A percentile compares a stretch with the other conserved stretches of the same genome.
Evolutionary conservation across 2,797 vertebrate species (phyloP).

Genomic region (Pangasius djambal): DNA sequence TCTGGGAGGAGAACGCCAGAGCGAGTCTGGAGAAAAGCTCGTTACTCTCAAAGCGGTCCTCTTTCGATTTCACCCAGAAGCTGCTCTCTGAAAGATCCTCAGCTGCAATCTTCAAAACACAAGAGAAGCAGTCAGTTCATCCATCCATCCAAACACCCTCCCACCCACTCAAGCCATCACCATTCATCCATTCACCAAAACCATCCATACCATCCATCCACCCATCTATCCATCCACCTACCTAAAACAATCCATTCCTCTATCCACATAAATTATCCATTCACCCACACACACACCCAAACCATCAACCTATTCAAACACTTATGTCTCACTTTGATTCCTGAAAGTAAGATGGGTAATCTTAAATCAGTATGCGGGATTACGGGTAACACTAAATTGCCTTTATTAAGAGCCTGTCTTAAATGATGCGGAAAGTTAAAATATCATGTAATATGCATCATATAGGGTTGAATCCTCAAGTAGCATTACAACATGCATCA

Average conservation of each 20-base stretch:
- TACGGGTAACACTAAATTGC: not conserved
- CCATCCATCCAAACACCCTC: slow-evolving; percentile 45
- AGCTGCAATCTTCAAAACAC: slow-evolving; percentile 74
- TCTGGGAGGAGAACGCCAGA: slow-evolving; percentile 84
- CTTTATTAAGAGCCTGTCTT: not conserved
- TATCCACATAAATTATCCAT: not conserved
- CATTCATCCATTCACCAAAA: slow-evolving; percentile 30
- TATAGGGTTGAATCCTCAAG: not conserved
- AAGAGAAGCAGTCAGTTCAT: slow-evolving; percentile 37
- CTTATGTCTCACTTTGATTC: not conserved
- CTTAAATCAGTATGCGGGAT: not conserved
- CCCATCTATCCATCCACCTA: slow-evolving; percentile 42
- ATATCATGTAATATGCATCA: not conserved
- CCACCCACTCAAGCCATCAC: slow-evolving; percentile 28
- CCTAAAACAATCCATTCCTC: slow-evolving; percentile 25
- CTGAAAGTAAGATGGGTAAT: not conserved
- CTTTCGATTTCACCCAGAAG: slow-evolving; percentile 86
- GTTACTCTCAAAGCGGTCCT: slow-evolving; percentile 82
- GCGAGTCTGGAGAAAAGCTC: slow-evolving; percentile 91
- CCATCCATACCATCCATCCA: slow-evolving; percentile 20
- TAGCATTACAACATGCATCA: slow-evolving; percentile 6
- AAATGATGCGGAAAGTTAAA: not conserved
- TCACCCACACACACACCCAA: slow-evolving; percentile 42
- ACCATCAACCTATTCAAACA: not conserved
- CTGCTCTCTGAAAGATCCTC: slow-evolving; percentile 85